A percentile compares a stretch with the other conserved stretches of the same genome.
Conservation (phyloP, 2,888 invertebrate species). For the Pheosia gnoma region DNA sequence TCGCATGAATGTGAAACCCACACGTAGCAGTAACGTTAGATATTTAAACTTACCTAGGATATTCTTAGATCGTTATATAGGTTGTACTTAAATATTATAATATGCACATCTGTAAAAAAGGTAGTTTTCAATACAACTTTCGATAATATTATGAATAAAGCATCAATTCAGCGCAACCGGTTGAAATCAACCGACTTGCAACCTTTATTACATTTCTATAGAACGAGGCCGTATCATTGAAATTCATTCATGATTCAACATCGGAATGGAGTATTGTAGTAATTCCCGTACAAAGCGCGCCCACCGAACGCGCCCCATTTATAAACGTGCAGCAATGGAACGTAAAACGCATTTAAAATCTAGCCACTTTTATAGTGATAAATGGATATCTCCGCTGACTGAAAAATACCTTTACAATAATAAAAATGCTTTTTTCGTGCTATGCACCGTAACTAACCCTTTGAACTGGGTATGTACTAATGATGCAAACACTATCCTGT, state of each 20-base stretch:
- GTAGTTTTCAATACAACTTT: not conserved
- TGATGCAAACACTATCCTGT: not conserved
- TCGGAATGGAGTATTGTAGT: not conserved
- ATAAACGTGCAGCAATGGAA: not conserved
- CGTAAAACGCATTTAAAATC: not conserved
- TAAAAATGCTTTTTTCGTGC: too few species aligned
- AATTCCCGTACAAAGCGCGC: conserved; percentile 6
- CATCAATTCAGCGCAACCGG: not conserved
- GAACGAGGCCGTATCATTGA: conserved; percentile 1
- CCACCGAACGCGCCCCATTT: not conserved
- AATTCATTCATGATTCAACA: conserved; percentile 5
- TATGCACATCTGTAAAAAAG: not conserved
- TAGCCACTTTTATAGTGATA: not conserved
- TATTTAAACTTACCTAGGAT: too few species aligned
- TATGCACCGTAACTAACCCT: too few species aligned
- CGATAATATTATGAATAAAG: not conserved
- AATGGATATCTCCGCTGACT: too few species aligned
- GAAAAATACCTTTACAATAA: too few species aligned
- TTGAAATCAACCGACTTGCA: not conserved
- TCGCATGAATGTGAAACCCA: too few species aligned
- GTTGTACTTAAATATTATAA: too few species aligned
- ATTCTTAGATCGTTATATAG: too few species aligned
- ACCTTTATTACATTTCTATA: conserved; percentile 1
- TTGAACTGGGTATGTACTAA: not conserved
- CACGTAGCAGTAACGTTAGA: too few species aligned